Percentiles rank a stretch among this genome's conserved stretches.
Evolutionary conservation across 2,888 invertebrate species (phyloP).

Genomic region (Stenoptilia bipunctidactyla): DNA sequence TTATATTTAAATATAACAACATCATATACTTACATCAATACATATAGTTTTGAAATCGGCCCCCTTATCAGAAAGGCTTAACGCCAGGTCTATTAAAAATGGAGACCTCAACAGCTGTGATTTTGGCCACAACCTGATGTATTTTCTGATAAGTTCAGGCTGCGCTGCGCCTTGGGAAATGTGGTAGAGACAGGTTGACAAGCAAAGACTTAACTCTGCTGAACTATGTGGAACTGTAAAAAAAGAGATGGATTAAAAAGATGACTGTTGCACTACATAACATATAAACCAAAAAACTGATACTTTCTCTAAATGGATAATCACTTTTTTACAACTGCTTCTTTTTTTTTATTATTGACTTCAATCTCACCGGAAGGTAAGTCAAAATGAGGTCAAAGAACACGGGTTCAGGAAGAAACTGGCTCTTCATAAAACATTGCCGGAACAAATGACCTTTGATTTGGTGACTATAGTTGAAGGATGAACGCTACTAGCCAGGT

Average conservation of each 20-base stretch:
- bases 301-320: too few species aligned
- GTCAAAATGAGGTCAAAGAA: too few species aligned
- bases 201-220: constrained; percentile 41
- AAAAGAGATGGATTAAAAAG: background rate
- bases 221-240: constrained; percentile 37
- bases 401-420: too few species aligned
- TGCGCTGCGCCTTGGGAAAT: constrained; percentile 43
- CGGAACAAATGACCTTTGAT: too few species aligned
- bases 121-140: constrained; percentile 43
- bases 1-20: background rate
- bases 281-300: too few species aligned
- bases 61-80: constrained; percentile 45
- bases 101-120: constrained; percentile 44
- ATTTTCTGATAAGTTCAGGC: constrained; percentile 34
- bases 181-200: constrained; percentile 56
- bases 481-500: too few species aligned
- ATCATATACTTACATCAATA: constrained; percentile 40
- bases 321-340: too few species aligned
- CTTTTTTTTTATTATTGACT: too few species aligned
- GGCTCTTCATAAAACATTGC: too few species aligned
- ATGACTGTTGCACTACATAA: background rate
- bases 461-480: too few species aligned
- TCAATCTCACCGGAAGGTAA: too few species aligned
- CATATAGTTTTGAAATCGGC: constrained; percentile 40
- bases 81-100: constrained; percentile 44